Conservation (phyloP, 2,888 invertebrate species). For the Pantelozetes paolii region DNA sequence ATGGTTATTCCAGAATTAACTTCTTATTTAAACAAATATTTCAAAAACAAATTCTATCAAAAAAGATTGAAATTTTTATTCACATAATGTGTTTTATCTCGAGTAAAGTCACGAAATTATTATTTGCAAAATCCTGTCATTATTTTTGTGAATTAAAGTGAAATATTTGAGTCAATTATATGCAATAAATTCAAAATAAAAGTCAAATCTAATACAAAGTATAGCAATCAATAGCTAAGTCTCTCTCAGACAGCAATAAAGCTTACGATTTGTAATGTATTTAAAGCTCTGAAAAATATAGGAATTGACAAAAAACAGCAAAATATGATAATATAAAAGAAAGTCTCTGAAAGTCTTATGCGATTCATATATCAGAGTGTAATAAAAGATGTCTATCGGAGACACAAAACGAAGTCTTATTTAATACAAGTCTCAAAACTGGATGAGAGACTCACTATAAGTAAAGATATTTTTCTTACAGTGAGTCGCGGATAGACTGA, state of each 20-base stretch:
- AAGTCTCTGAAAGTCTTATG: conserved; percentile 9
- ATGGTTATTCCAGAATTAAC: too few species aligned
- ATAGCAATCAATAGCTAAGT: conserved; percentile 2
- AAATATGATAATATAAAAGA: conserved; percentile 20
- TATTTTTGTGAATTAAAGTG: too few species aligned
- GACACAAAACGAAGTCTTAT: not conserved
- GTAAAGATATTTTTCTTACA: conserved; percentile 29
- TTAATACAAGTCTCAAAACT: conserved; percentile 7
- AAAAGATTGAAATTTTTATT: too few species aligned
- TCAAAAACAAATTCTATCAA: too few species aligned
- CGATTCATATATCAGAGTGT: conserved; percentile 25
- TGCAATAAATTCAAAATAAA: not conserved
- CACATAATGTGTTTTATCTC: too few species aligned
- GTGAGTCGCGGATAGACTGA: conserved; percentile 3
- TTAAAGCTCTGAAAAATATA: not conserved
- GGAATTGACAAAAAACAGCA: too few species aligned
- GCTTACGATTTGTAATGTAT: conserved; percentile 10
- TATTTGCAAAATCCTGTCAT: too few species aligned
- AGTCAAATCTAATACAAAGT: not conserved
- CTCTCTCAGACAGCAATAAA: conserved; percentile 17
- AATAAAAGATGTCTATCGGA: conserved; percentile 29
- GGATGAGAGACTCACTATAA: not conserved
- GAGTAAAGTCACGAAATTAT: too few species aligned
- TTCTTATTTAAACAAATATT: too few species aligned
- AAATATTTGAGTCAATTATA: not conserved